Evolutionary conservation across 2,797 vertebrate species (phyloP).

Genomic region (Adelosebastes latens): DNA sequence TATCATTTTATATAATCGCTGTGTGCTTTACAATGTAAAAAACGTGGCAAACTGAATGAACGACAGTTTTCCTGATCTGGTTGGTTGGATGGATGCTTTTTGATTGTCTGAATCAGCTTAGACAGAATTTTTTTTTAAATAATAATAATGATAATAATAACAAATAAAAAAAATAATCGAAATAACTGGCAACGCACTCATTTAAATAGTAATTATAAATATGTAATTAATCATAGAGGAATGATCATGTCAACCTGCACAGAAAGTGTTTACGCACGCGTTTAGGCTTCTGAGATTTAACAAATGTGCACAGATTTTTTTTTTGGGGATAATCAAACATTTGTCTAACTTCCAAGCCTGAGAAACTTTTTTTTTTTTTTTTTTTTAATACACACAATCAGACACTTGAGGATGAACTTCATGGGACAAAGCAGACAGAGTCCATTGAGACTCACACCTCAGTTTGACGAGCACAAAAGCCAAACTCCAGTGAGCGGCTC

Average conservation of each 20-base stretch:
- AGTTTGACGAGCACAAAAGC: constrained; percentile 95
- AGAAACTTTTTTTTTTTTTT: constrained; percentile 85
- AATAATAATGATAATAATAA: constrained; percentile 1
- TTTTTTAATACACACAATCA: constrained; percentile 89
- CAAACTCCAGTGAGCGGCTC: constrained; percentile 90
- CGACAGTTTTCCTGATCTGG: background rate
- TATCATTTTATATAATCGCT: background rate
- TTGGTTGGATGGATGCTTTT: background rate
- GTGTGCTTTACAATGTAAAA: background rate
- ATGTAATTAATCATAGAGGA: background rate
- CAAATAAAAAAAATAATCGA: constrained; percentile 1
- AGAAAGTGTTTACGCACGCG: constrained; percentile 6
- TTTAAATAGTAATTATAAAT: background rate
- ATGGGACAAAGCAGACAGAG: constrained; percentile 95
- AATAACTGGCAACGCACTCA: background rate
- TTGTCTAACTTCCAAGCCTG: constrained; percentile 96
- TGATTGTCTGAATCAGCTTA: background rate
- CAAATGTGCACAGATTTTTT: constrained; percentile 80
- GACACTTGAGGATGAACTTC: constrained; percentile 99
- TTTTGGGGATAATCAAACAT: constrained; percentile 98
- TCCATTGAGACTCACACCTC: constrained; percentile 99
- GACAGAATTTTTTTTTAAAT: background rate
- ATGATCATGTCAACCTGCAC: background rate
- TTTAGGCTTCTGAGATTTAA: constrained; percentile 26
- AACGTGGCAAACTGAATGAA: background rate